Base-by-base conservation (phyloP, 2,797 vertebrate genomes). In the Myotis pilosus region DNA sequence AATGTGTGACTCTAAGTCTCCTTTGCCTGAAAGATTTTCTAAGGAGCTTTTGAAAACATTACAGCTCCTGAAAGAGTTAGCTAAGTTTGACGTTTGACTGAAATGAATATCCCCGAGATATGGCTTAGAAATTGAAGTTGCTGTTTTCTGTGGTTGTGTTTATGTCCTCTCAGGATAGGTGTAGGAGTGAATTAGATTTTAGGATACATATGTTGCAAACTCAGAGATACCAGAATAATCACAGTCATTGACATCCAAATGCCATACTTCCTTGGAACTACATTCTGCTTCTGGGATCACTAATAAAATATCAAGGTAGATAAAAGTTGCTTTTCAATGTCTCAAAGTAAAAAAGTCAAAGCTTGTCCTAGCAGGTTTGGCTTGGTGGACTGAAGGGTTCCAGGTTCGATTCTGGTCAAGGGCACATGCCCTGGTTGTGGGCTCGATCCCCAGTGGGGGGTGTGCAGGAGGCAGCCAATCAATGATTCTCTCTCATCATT, bases 21-120 rank as follows among this genome's bases (percentile, higher is more conserved):
- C 83, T 75, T 76, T 97, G 94, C 95, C 94, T 97, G 96, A 96
- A 97, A 95, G 94, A 96, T 95, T 97, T 97, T 97, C 96, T 96
- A 71, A 97, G 80, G 87, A 95, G 96, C 72, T 60, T 97, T 98
- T 97, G 83, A 97, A 97, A 85, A 83, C 82, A 95, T 83, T 33
- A 92, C 74, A 79, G 30, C 3, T 13, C 41, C 94, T 80, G 47
- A 95, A 89, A 87, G 86, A 79, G 91, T 96, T 60, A 72, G 20
- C 90, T 94, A 94, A 93, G 23, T 23, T 85, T 92, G 86, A 75
- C 76, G 49, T 96, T 96, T 97, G 55, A 93, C 71, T 87, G 81
- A 97, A 91, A 95, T 96, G 69, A 49, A 71, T 91, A 89, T 87
- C 87, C 4, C 78, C 87, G 38, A 47, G 2, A 44, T 94, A 85